phyloP scores from a whole-genome alignment of 2,113 vertebrate species.

The Rhombomys opimus region DNA sequence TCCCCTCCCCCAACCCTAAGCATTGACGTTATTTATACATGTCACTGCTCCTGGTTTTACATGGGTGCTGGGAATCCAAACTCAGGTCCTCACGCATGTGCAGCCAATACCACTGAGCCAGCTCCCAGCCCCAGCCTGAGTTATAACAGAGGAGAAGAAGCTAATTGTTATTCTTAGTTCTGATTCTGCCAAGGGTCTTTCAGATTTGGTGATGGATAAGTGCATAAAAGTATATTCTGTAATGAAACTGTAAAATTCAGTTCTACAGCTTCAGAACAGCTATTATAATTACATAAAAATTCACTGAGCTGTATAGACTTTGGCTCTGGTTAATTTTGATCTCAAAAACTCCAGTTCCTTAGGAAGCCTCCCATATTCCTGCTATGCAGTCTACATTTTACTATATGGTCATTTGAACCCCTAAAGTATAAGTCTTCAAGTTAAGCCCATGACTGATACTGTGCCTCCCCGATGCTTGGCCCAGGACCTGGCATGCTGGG shows the following conservation, averaged over 20 bases:
- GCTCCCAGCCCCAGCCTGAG: neutral
- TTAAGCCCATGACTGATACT: neutral
- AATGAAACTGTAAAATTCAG: neutral
- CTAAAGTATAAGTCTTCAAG: neutral
- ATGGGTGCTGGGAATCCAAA: neutral
- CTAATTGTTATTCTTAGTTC: neutral
- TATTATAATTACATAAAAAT: neutral
- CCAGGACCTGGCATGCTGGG: neutral
- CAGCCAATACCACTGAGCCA: no score
- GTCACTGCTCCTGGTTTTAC: neutral
- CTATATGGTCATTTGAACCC: neutral
- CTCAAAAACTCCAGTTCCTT: neutral
- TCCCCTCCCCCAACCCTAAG: neutral
- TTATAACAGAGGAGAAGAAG: neutral
- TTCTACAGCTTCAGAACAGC: neutral
- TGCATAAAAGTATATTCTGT: neutral
- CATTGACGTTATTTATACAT: neutral
- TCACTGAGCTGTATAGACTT: neutral
- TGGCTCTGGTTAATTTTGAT: neutral
- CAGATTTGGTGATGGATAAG: neutral
- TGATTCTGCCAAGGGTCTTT: neutral
- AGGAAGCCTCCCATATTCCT: neutral
- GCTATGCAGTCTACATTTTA: neutral
- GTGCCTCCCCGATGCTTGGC: neutral
- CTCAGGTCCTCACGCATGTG: neutral